Percentiles rank a stretch among this genome's conserved stretches.
phyloP scores from a whole-genome alignment of 1,140 invertebrate species.

The Cherax destructor region DNA sequence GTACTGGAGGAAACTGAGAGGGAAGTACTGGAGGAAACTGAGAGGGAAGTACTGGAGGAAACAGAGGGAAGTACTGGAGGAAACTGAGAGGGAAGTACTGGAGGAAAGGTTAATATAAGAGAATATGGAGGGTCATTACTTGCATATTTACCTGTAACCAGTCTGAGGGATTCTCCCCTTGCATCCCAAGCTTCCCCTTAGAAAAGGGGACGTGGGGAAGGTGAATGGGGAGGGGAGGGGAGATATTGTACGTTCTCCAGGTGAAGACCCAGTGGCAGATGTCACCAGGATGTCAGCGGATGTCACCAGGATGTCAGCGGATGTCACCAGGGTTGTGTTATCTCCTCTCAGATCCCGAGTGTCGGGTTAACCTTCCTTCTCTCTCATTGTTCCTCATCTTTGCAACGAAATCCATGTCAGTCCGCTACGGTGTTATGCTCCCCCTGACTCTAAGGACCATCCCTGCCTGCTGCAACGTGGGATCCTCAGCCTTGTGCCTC shows the following conservation, averaged over 20 bases:
- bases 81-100: no score
- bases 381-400: slow-evolving; percentile 36
- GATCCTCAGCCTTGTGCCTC: slow-evolving; percentile 15
- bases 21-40: no score
- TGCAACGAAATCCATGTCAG: slow-evolving; percentile 36
- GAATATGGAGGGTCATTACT: no score
- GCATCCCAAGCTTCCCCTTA: no score
- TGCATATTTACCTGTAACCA: no score
- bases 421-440: slow-evolving; percentile 2
- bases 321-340: slow-evolving; percentile 59
- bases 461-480: not conserved
- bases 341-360: slow-evolving; percentile 61
- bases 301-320: slow-evolving; percentile 64
- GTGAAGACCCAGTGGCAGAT: slow-evolving; percentile 19
- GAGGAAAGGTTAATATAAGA: no score
- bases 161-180: no score
- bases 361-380: slow-evolving; percentile 59
- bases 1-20: no score
- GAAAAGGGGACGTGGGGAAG: slow-evolving; percentile 1
- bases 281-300: no score
- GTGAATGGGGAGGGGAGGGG: not conserved
- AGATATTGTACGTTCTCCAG: not conserved
- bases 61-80: no score
- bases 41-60: no score
- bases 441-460: not conserved